A percentile compares a stretch with the other conserved stretches of the same genome.
Conservation (phyloP, 2,888 invertebrate genomes). For the Orthosia cruda region DNA sequence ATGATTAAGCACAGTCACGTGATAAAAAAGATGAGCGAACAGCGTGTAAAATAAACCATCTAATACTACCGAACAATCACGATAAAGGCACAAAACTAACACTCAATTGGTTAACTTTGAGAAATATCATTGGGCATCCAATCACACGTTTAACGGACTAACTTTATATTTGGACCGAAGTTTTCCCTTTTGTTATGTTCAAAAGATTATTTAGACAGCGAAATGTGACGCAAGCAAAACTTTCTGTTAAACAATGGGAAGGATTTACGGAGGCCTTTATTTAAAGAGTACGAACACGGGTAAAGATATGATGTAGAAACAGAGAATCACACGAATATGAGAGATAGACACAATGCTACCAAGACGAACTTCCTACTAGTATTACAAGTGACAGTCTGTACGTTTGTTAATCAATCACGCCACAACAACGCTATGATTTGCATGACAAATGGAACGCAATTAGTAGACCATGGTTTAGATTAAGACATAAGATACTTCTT, state of each 20-base stretch:
- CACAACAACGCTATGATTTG: no score
- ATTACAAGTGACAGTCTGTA: no score
- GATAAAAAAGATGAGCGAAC: conserved; percentile 44
- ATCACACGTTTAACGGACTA: conserved; percentile 68
- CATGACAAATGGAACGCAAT: no score
- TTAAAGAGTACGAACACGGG: conserved; percentile 20
- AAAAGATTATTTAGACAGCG: conserved; percentile 65
- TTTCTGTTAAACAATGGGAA: conserved; percentile 62
- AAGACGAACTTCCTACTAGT: no score
- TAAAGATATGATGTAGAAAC: conserved; percentile 19
- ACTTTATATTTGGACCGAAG: conserved; percentile 66
- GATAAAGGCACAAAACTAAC: conserved; percentile 62
- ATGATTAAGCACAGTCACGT: conserved; percentile 41
- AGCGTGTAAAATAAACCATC: conserved; percentile 45
- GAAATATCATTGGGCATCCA: conserved; percentile 70
- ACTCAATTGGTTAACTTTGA: conserved; percentile 69
- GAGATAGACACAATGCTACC: neutral
- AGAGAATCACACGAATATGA: no score
- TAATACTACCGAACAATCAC: conserved; percentile 45
- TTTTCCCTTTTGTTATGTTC: conserved; percentile 67
- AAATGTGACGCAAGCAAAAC: conserved; percentile 61
- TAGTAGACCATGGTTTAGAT: no score
- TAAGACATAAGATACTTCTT: no score
- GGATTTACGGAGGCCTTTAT: conserved; percentile 52
- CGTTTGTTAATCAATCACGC: no score